phyloP scores from a whole-genome alignment of 2,113 vertebrate species.

The Chaetops frenatus region DNA sequence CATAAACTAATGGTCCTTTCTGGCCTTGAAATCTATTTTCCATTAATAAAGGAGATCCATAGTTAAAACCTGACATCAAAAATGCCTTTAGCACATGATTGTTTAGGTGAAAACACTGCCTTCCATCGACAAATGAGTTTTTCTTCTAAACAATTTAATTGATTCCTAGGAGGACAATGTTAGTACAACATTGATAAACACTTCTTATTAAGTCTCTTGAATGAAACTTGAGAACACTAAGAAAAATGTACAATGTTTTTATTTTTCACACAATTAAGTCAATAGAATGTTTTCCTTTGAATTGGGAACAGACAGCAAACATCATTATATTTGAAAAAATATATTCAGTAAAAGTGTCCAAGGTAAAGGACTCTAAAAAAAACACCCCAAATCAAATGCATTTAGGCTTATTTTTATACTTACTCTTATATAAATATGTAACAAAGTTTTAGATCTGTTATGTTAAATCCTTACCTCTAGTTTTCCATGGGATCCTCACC shows the following conservation, averaged over 20 bases:
- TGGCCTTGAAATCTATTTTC: not conserved
- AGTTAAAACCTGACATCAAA: not conserved
- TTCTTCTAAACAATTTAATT: not conserved
- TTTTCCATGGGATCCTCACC: not conserved
- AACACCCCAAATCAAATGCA: fast-evolving
- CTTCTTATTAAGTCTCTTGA: not conserved
- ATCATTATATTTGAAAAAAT: not conserved
- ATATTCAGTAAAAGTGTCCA: not conserved
- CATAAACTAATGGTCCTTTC: not conserved
- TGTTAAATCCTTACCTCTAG: slow-evolving; percentile 49
- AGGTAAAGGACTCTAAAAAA: not conserved
- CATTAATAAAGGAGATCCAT: not conserved
- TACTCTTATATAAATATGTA: not conserved
- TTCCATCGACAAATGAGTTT: not conserved
- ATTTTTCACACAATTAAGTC: not conserved
- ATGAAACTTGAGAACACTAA: not conserved
- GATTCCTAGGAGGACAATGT: not conserved
- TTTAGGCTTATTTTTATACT: not conserved
- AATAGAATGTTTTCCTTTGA: not conserved
- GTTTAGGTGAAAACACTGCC: not conserved
- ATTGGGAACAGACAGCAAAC: not conserved
- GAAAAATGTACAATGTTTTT: not conserved
- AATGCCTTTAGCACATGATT: not conserved
- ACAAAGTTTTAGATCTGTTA: not conserved
- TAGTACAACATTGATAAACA: not conserved